Evolutionary conservation across 1,140 invertebrate genomes (phyloP).

Genomic region (Drosophila equinoxialis): DNA sequence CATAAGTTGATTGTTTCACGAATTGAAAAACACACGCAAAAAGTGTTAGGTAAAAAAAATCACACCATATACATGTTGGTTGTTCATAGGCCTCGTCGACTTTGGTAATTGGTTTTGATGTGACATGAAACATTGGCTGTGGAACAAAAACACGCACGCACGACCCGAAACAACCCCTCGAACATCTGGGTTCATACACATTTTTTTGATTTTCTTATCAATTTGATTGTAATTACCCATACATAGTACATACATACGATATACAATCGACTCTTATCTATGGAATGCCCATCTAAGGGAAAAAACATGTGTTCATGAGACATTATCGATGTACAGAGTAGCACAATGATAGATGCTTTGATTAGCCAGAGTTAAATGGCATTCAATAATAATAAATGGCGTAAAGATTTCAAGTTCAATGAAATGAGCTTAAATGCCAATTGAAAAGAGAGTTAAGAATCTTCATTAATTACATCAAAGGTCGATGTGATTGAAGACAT

Average conservation of each 20-base stretch:
- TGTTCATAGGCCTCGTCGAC: constrained; percentile 6
- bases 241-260: neutral
- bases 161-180: neutral
- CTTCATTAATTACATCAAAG: no score
- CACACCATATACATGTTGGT: neutral
- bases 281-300: neutral
- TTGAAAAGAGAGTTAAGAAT: no score
- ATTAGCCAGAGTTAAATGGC: neutral
- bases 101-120: constrained; percentile 46
- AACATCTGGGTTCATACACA: neutral
- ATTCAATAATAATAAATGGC: neutral
- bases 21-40: constrained; percentile 13
- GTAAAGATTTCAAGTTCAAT: neutral
- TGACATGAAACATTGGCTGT: constrained; percentile 10
- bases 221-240: constrained; percentile 15
- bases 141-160: constrained; percentile 12
- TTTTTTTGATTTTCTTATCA: neutral
- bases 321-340: neutral
- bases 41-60: constrained; percentile 6
- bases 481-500: no score
- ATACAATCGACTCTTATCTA: neutral
- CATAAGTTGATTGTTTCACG: neutral
- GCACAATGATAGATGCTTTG: neutral
- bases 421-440: neutral
- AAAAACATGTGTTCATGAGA: neutral